Evolutionary conservation across 2,888 invertebrate genomes (phyloP).

Genomic region (Neoitamus cyanurus): DNA sequence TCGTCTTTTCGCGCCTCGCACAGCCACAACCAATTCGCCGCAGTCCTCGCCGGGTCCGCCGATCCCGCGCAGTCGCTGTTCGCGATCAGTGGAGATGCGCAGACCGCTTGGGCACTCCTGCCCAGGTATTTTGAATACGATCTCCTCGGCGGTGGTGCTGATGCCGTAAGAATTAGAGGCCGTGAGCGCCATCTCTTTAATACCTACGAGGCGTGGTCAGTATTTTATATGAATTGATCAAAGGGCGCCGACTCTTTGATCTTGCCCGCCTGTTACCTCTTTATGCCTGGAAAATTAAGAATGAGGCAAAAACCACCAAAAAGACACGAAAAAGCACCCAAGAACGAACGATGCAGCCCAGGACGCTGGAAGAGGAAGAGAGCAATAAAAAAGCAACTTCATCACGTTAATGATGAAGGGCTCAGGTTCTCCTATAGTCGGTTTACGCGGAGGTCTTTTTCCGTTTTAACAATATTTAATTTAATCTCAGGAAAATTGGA

Average conservation of each 20-base stretch:
- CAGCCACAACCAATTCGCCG: neutral
- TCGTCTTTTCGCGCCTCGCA: slow-evolving; percentile 41
- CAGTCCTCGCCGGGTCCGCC: neutral
- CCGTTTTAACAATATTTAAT: neutral
- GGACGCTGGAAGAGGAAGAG: slow-evolving; percentile 18
- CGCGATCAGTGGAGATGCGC: neutral
- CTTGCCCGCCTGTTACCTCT: slow-evolving; percentile 56
- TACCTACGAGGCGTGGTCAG: slow-evolving; percentile 55
- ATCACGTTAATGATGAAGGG: slow-evolving; percentile 43
- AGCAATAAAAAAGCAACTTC: slow-evolving; percentile 38
- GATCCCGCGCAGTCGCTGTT: neutral
- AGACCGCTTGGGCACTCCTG: slow-evolving; percentile 6
- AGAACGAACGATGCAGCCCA: neutral
- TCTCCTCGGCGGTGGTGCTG: slow-evolving; percentile 21
- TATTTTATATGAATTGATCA: slow-evolving; percentile 67
- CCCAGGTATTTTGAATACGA: slow-evolving; percentile 42
- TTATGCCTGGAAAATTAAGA: slow-evolving; percentile 47
- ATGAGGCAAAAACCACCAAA: slow-evolving; percentile 40
- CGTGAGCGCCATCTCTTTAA: slow-evolving; percentile 47
- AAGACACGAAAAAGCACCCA: slow-evolving; percentile 23
- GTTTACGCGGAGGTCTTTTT: neutral
- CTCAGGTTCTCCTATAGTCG: slow-evolving; percentile 33
- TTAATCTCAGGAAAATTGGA: neutral
- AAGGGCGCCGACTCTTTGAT: slow-evolving; percentile 65
- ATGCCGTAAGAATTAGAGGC: slow-evolving; percentile 35